Base-by-base conservation (phyloP, 2,797 vertebrate genomes). In the Neopelma chrysocephalum region DNA sequence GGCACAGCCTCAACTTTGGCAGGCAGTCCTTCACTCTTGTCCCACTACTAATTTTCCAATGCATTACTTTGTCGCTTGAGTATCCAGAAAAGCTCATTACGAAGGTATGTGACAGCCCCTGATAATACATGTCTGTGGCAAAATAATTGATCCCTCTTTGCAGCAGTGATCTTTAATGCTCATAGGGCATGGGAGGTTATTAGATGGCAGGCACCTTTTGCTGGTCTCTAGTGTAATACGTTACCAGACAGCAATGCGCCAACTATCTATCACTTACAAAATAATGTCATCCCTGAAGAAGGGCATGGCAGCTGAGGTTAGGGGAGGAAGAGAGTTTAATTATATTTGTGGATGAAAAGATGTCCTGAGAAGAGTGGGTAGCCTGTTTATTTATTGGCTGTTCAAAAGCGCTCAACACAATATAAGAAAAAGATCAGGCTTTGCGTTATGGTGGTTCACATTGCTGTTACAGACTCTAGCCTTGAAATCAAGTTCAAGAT, bases 111-210 rank as follows among this genome's bases (percentile, higher is more conserved):
- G 96, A 97, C 97, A 98, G 91, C 45, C 71, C 75, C 90, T 96
- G 96, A 96, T 96, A 96, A 98, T 94, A 91, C 77, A 93, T 83
- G 94, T 97, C 96, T 89, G 81, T 84, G 73, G 90, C 92, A 97
- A 95, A 96, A 96, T 96, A 97, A 97, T 17, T 81, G 90, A 96
- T 97, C 86, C 84, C 70, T 95, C 69, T 95, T 96, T 96, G 92
- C 96, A 96, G 94, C 66, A 91, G 92, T 89, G 89, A 96, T 96
- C 94, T 96, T 95, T 85, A 81, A 95, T 19, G 73, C 89, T 97
- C 85, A 88, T 34, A 88, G 81, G 95, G 89, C 87, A 94, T 4
- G 78, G 93, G 47, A 94, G 97, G 96, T 97, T 97, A 96, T 76
- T 73, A 96, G 91, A 95, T 82, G 76, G 88, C 96, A 96, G 91